phyloP scores from a whole-genome alignment of 2,113 vertebrate species.

The Lycocorax pyrrhopterus region DNA sequence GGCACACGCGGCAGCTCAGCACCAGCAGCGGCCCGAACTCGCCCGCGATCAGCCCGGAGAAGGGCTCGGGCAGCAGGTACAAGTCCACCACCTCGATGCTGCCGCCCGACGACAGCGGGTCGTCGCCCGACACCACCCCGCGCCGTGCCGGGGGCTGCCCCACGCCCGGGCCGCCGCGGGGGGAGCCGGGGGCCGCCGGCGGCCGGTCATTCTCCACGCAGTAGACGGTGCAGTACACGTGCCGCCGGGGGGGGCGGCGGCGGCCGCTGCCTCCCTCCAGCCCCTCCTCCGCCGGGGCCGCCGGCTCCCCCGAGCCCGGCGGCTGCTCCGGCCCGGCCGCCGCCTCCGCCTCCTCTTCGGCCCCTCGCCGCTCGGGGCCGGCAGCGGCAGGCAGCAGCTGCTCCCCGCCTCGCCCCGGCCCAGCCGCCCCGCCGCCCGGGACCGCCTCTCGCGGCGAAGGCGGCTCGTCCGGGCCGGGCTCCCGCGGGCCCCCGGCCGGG shows the following conservation, averaged over 20 bases:
- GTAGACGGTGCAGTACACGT: conserved; percentile 87
- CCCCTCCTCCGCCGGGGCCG: neutral
- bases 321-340: neutral
- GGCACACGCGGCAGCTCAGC: conserved; percentile 89
- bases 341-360: too few relatives aligned
- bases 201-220: conserved; percentile 75
- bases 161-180: neutral
- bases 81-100: conserved; percentile 64
- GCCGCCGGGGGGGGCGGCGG: conserved; percentile 62
- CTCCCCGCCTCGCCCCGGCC: too few relatives aligned
- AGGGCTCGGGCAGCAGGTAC: conserved; percentile 70
- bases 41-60: conserved; percentile 75
- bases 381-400: too few relatives aligned
- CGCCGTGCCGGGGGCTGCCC: neutral
- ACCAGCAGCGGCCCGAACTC: conserved; percentile 72
- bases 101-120: conserved; percentile 40
- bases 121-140: neutral
- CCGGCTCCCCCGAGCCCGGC: neutral
- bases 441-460: too few relatives aligned
- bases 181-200: neutral
- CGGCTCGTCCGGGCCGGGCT: too few relatives aligned
- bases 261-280: neutral
- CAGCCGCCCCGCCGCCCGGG: neutral
- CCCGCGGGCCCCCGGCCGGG: too few relatives aligned
- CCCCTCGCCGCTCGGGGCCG: too few relatives aligned